Percentiles rank a stretch among this genome's conserved stretches.
Evolutionary conservation across 1,140 invertebrate species (phyloP).

Genomic region (Saccostrea glomerata): DNA sequence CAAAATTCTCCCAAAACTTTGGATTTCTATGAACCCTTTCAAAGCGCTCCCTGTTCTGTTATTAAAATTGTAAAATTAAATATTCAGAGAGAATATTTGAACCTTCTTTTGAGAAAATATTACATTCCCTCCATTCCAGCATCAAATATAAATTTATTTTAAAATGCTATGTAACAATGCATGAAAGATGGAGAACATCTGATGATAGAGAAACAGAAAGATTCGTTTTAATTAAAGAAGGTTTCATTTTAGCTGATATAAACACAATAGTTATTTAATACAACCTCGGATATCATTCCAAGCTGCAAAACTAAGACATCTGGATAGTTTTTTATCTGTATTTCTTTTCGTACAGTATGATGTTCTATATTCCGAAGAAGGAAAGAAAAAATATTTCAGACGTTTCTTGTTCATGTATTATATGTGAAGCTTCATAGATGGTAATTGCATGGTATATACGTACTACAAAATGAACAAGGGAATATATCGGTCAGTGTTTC

Average conservation of each 20-base stretch:
- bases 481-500: background rate
- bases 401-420: background rate
- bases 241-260: background rate
- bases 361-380: background rate
- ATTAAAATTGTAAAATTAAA: too few species aligned
- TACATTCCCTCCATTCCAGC: too few species aligned
- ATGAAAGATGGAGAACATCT: too few species aligned
- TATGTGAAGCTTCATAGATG: too few species aligned
- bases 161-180: too few species aligned
- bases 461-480: background rate
- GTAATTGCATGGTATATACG: background rate
- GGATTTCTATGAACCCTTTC: background rate
- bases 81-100: too few species aligned
- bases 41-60: background rate
- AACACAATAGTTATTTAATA: too few species aligned
- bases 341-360: background rate
- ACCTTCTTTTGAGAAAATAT: too few species aligned
- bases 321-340: background rate
- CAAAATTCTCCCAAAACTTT: constrained; percentile 1
- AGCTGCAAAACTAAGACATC: background rate
- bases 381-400: background rate
- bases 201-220: too few species aligned
- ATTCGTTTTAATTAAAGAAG: too few species aligned
- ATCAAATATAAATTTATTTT: too few species aligned
- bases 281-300: background rate